phyloP scores from a whole-genome alignment of 2,888 invertebrate species.

The Nebria brevicollis region DNA sequence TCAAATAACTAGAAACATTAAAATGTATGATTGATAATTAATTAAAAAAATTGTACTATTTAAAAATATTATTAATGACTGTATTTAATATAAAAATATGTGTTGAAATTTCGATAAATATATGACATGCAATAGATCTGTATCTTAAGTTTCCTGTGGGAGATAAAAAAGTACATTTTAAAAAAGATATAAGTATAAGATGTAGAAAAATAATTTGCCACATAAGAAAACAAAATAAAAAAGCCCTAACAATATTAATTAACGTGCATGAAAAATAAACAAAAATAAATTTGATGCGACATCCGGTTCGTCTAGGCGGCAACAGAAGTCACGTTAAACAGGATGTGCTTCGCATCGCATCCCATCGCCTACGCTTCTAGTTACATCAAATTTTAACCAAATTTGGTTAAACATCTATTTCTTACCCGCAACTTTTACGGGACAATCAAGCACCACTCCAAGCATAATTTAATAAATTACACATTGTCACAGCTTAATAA shows the following conservation, averaged over 20 bases:
- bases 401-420: constrained; percentile 27
- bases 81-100: no score
- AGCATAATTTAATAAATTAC: not conserved
- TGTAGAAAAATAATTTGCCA: not conserved
- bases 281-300: not conserved
- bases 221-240: not conserved
- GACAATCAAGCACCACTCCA: not conserved
- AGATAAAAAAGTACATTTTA: no score
- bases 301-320: constrained; percentile 1
- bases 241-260: not conserved
- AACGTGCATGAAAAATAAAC: not conserved
- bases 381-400: constrained; percentile 23
- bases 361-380: not conserved
- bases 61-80: no score
- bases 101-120: no score
- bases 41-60: no score
- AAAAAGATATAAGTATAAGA: not conserved
- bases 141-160: no score
- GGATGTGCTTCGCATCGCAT: not conserved
- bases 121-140: no score
- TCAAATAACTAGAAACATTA: no score
- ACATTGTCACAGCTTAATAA: not conserved
- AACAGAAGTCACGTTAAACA: not conserved
- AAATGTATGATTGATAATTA: no score
- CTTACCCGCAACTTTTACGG: constrained; percentile 6